Base-by-base conservation (phyloP, 2,797 vertebrate species). In the Dendrocincla fuliginosa region DNA sequence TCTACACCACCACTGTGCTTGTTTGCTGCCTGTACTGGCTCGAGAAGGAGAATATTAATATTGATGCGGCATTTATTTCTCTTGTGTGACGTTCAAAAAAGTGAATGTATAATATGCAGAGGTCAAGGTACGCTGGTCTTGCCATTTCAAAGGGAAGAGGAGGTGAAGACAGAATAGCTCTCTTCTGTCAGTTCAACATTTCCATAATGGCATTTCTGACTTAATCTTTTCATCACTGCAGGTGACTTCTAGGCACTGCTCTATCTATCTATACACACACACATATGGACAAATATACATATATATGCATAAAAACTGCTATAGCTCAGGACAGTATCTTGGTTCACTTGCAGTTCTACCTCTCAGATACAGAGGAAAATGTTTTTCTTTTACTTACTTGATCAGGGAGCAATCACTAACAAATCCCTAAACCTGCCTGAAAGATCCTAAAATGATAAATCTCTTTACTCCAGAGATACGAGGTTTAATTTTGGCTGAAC, bases 401-500 rank as follows among this genome's bases (percentile, higher is more conserved):
- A 39, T 79, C 23, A 35, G 70, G 39, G 33, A 64, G 6, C 9
- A 25, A 33, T 75, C n/a, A 50, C 35, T 81, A 88, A 74, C 28
- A 90, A 83, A 80, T 24, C 24, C 18, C 19, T 71, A 53, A 57
- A 63, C 22, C 27, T 85, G 52, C 3, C 30, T 56, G 42, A 80
- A 71, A 63, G 19, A 52, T 76, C 33, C 22, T 64, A 64, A 78
- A 73, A 47, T 28, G 75, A 75, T 81, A 75, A 81, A 92, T 71
- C 28, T 65, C 28, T 92, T 73, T 79, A 56, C 59, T 73, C 44
- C 20, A 39, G 50, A 83, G 41, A 42, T 47, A 60, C 10, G 64
- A 55, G 25, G 56, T 91, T 71, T 93, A 87, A 96, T 91, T 95
- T 90, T 84, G 71, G 47, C 75, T 33, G 28, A 92, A 88, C 78